Evolutionary conservation across 2,113 vertebrate species (phyloP).

Genomic region (Coracopsis vasa): DNA sequence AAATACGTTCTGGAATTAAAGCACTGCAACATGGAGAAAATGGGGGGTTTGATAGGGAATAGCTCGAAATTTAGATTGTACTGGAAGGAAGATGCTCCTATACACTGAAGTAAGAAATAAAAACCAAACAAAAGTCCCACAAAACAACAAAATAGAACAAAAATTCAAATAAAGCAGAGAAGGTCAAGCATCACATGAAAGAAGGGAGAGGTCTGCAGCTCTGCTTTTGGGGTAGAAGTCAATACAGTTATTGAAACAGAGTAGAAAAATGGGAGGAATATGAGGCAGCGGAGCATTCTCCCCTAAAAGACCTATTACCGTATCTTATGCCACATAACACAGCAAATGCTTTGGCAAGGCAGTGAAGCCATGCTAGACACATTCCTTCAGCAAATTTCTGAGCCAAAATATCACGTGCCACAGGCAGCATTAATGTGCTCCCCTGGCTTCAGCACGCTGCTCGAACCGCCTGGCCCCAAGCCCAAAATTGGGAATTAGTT

Average conservation of each 20-base stretch:
- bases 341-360: constrained; percentile 4
- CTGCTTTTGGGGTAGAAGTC: rapidly evolving
- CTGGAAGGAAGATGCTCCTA: background rate
- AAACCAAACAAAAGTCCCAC: background rate
- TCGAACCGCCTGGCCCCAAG: constrained; percentile 28
- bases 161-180: background rate
- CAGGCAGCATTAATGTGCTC: constrained; percentile 43
- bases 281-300: background rate
- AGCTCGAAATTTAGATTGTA: background rate
- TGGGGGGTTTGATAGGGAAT: rapidly evolving
- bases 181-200: background rate
- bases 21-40: background rate
- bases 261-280: background rate
- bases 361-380: background rate
- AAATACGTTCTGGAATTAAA: background rate
- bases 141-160: background rate
- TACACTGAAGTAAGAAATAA: background rate
- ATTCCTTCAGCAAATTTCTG: constrained; percentile 20
- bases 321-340: background rate
- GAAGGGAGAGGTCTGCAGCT: background rate
- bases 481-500: constrained; percentile 47
- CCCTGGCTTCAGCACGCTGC: background rate
- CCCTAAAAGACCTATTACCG: background rate
- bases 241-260: background rate
- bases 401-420: constrained; percentile 50